A percentile compares a stretch with the other conserved stretches of the same genome.
Conservation (phyloP, 1,140 invertebrate genomes). For the Oryctes rhinoceros region DNA sequence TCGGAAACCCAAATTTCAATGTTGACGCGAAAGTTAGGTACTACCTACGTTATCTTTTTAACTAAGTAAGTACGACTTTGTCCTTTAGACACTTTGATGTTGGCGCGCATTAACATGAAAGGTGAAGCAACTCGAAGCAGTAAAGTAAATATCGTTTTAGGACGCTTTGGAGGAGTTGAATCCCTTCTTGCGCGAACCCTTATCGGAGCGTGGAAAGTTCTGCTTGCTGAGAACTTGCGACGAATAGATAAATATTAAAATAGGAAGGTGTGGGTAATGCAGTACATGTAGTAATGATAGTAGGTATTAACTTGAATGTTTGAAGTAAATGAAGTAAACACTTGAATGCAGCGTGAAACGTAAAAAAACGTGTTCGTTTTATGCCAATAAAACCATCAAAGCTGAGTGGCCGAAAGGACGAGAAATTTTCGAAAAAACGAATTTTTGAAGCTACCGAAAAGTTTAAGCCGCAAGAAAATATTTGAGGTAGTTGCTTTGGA, state of each 20-base stretch:
- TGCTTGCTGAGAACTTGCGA: not conserved
- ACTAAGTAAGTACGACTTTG: not conserved
- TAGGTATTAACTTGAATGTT: too few species aligned
- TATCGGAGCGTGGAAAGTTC: not conserved
- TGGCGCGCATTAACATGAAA: conserved; percentile 14
- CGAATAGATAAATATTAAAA: conserved; percentile 4
- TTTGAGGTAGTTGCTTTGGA: too few species aligned
- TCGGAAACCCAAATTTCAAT: too few species aligned
- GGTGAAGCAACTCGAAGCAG: not conserved
- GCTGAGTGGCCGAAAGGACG: too few species aligned
- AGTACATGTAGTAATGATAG: too few species aligned
- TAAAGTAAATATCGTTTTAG: conserved; percentile 34
- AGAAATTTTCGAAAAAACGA: too few species aligned
- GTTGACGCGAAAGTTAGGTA: not conserved
- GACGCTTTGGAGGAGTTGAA: not conserved
- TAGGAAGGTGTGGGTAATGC: not conserved
- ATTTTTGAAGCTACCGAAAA: too few species aligned
- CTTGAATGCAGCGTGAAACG: too few species aligned
- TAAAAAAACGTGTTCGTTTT: too few species aligned
- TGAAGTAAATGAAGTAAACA: too few species aligned
- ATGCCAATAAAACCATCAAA: too few species aligned
- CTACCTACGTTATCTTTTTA: not conserved
- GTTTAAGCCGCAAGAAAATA: too few species aligned
- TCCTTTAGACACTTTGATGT: not conserved
- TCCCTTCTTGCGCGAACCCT: not conserved